These are phyloP conservation scores for Tethya wilhelma DNA, from an alignment of 37 sponge, comb jelly and placozoan genomes.

Conservation along the genomic window DNA sequence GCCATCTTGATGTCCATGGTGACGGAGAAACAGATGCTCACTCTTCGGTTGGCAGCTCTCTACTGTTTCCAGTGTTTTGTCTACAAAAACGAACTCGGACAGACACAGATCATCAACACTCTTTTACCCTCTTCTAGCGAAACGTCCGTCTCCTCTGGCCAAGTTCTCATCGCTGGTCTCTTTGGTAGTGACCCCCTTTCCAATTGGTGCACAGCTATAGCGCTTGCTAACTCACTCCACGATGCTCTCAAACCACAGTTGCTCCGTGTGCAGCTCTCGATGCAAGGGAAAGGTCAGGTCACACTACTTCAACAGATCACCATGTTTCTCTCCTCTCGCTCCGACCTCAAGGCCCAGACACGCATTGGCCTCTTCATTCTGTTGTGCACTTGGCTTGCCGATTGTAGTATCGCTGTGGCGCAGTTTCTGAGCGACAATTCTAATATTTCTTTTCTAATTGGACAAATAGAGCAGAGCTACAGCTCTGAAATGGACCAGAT, in stretches of 20 bases:
- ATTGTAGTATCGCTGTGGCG: conserved; percentile 71
- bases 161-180: conserved; percentile 91
- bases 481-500: conserved; percentile 66
- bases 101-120: conserved; percentile 83
- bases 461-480: conserved; percentile 62
- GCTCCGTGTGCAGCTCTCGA: conserved; percentile 86
- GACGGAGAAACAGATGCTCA: conserved; percentile 87
- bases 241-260: conserved; percentile 69
- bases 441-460: conserved; percentile 77
- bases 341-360: conserved; percentile 59
- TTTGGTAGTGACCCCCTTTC: conserved; percentile 81
- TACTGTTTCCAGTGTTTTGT: conserved; percentile 93
- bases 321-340: conserved; percentile 36
- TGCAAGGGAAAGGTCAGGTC: conserved; percentile 74
- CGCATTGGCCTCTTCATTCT: conserved; percentile 81
- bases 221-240: conserved; percentile 59
- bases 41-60: conserved; percentile 77
- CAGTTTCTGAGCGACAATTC: conserved; percentile 73
- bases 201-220: conserved; percentile 80
- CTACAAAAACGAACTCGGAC: conserved; percentile 77
- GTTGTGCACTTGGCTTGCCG: conserved; percentile 79
- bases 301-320: conserved; percentile 81
- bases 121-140: conserved; percentile 79
- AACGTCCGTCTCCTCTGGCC: conserved; percentile 81
- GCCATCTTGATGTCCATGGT: conserved; percentile 92